A percentile compares a stretch with the other conserved stretches of the same genome.
Conservation (phyloP, 1,140 invertebrate genomes). For the Nixonia krombeini region DNA sequence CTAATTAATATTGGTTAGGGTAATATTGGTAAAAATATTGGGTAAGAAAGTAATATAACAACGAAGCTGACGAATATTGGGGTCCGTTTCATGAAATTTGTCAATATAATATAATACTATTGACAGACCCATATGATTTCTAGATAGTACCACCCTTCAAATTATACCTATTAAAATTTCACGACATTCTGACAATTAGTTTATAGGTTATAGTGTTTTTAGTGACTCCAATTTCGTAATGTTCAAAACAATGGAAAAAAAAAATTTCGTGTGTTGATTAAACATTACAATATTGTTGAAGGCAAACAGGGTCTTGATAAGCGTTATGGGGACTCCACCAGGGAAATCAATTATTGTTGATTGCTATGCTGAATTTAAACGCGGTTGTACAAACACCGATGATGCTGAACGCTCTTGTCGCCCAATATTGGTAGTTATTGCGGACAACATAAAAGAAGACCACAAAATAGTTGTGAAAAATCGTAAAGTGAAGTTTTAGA, state of each 20-base stretch:
- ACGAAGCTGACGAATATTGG: too few species aligned
- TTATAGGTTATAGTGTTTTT: not conserved
- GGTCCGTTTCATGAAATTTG: too few species aligned
- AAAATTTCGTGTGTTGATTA: too few species aligned
- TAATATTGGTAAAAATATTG: too few species aligned
- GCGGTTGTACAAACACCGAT: too few species aligned
- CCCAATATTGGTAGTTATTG: slow-evolving; percentile 29
- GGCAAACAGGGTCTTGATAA: slow-evolving; percentile 33
- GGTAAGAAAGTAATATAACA: too few species aligned
- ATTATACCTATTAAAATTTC: not conserved
- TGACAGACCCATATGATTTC: too few species aligned
- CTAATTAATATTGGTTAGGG: too few species aligned
- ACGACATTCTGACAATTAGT: too few species aligned
- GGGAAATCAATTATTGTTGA: slow-evolving; percentile 49
- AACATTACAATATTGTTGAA: slow-evolving; percentile 27
- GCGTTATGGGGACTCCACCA: slow-evolving; percentile 51
- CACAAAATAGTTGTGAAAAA: slow-evolving; percentile 41
- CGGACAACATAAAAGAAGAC: slow-evolving; percentile 34
- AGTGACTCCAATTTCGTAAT: slow-evolving; percentile 6
- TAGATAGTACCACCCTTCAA: not conserved
- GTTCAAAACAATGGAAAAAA: slow-evolving; percentile 11
- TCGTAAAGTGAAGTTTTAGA: slow-evolving; percentile 31
- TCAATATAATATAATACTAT: too few species aligned
- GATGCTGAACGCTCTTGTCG: too few species aligned
- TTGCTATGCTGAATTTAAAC: slow-evolving; percentile 57